phyloP scores from a whole-genome alignment of 2,113 vertebrate genomes.

The Prietella phreatophila region DNA sequence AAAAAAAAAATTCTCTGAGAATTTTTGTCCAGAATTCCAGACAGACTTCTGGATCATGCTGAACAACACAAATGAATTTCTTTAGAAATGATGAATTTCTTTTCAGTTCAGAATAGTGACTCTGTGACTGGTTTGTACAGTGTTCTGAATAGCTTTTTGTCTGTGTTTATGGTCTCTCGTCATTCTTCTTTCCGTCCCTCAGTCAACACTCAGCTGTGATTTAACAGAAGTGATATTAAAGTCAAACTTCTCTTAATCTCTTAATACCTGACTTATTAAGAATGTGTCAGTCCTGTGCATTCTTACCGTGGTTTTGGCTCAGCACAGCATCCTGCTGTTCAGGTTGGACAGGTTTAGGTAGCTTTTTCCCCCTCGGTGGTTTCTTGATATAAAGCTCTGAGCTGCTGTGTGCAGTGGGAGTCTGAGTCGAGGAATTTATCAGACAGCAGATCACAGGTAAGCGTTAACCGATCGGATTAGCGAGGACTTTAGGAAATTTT shows the following conservation, averaged over 20 bases:
- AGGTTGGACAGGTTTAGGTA: slow-evolving; percentile 34
- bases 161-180: not conserved
- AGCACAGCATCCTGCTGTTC: not conserved
- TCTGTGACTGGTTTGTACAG: not conserved
- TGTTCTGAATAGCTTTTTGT: not conserved
- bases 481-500: no score
- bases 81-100: not conserved
- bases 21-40: no score
- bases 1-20: no score
- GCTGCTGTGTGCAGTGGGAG: no score
- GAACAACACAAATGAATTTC: no score
- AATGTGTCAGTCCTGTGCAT: not conserved
- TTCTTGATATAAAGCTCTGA: not conserved
- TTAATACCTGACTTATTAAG: not conserved
- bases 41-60: no score
- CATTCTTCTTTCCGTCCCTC: not conserved
- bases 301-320: not conserved
- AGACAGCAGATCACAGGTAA: not conserved
- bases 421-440: not conserved
- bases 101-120: not conserved
- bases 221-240: not conserved
- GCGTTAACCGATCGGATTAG: not conserved
- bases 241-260: not conserved
- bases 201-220: not conserved
- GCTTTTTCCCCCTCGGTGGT: not conserved